Evolutionary conservation across 2,113 vertebrate genomes (phyloP).

Genomic region (Polyodon spathula): DNA sequence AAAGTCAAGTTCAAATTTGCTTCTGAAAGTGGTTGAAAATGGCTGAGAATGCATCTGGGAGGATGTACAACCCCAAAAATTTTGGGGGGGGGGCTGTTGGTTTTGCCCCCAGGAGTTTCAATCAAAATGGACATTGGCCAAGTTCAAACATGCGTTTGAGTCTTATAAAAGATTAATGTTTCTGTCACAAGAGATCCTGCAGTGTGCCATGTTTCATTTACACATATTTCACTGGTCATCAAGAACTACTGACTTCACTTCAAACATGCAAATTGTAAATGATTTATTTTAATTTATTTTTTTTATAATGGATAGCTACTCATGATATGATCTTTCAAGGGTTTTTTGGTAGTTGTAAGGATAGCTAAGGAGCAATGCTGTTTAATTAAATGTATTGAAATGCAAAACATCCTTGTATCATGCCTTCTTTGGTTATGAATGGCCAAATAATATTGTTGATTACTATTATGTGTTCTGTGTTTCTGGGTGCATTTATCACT

Average conservation of each 20-base stretch:
- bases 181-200: neutral
- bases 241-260: neutral
- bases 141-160: neutral
- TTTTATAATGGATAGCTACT: neutral
- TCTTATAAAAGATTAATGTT: neutral
- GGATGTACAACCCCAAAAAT: no score
- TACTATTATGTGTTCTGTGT: neutral
- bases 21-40: no score
- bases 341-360: neutral
- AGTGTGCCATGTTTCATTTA: neutral
- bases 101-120: no score
- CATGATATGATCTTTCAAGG: neutral
- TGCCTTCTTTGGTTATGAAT: neutral
- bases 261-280: neutral
- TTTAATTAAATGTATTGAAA: neutral
- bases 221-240: neutral
- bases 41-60: no score
- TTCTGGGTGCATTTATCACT: constrained; percentile 1
- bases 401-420: neutral
- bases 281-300: no score
- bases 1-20: no score
- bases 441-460: constrained; percentile 8
- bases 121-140: no score
- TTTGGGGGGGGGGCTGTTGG: no score
- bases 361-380: neutral